Base-by-base conservation (phyloP, 2,888 invertebrate species). In the Digitonthophagus gazella region DNA sequence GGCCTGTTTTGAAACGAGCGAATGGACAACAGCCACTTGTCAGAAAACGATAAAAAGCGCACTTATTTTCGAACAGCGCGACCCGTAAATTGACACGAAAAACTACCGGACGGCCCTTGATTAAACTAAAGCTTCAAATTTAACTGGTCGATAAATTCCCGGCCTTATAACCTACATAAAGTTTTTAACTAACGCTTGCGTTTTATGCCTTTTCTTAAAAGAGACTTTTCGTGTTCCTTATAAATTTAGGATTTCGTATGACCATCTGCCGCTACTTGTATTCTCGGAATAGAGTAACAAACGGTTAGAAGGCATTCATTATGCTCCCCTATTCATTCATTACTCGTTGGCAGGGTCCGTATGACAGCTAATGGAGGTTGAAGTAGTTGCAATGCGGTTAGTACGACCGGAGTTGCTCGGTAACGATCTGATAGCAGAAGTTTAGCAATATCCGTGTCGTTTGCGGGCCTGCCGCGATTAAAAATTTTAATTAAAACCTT, bases 1-100 rank as follows among this genome's bases (percentile, higher is more conserved):
- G 18, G 61, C 19, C 61, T 20, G 20, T 61, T 61, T 61, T 19
- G 18, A 61, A 61, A 61, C 20, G 58, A 18, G 58, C 58, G 58
- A 18, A 4, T 58, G 16, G 58, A 58, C 18, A 15, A 18, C 58
- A 4, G 58, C 61, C 61, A 61, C 61, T 61, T 61, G 61, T 61
- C 28, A 44, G 28, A 44, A 44, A 44, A 44, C 28, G 28, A 44
- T 44, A 44, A 44, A 44, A 44, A 44, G 28, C 28, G 28, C 28
- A 44, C 28, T 44, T 44, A 44, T 44, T 44, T 44, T 44, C 28
- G 28, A 44, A 44, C 22, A 22, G 22, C 3, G 22, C 22, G 22
- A 22, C 28, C 28, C 28, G 28, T 44, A 44, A 44, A 44, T 44
- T 44, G 28, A 44, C 28, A 44, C 28, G 28, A 44, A 44, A 44